phyloP scores from a whole-genome alignment of 2,888 invertebrate species.

The Leptarthrus brevirostris region DNA sequence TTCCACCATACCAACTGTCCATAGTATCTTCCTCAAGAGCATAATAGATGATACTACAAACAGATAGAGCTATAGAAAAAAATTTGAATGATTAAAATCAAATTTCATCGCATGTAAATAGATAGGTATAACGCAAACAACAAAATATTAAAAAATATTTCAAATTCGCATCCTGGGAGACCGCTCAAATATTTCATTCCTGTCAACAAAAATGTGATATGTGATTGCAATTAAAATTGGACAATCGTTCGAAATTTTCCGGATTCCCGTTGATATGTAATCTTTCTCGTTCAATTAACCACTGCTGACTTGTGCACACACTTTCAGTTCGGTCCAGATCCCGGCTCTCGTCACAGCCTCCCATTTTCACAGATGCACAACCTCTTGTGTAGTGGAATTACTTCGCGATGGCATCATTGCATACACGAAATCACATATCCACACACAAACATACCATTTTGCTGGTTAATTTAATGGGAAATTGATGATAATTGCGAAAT shows the following conservation, averaged over 20 bases:
- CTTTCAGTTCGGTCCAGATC: neutral
- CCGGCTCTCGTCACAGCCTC: neutral
- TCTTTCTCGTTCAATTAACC: constrained; percentile 49
- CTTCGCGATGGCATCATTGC: neutral
- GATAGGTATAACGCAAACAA: too few relatives aligned
- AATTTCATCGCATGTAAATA: too few relatives aligned
- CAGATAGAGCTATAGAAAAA: too few relatives aligned
- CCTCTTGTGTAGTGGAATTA: neutral
- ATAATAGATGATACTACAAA: too few relatives aligned
- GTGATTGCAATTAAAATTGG: constrained; percentile 49
- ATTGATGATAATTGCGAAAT: constrained; percentile 52
- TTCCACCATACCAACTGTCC: too few relatives aligned
- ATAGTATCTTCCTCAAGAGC: too few relatives aligned
- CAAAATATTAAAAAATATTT: too few relatives aligned
- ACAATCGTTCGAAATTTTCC: constrained; percentile 48
- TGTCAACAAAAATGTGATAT: neutral
- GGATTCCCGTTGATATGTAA: constrained; percentile 44
- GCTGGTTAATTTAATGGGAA: constrained; percentile 51
- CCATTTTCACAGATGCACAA: neutral
- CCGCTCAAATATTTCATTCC: too few relatives aligned
- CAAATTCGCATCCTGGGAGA: too few relatives aligned
- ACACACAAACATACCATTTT: constrained; percentile 19
- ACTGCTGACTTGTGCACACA: neutral
- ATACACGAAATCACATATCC: neutral
- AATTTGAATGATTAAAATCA: too few relatives aligned